Evolutionary conservation across 2,113 vertebrate genomes (phyloP).

Genomic region (Raphicerus campestris): DNA sequence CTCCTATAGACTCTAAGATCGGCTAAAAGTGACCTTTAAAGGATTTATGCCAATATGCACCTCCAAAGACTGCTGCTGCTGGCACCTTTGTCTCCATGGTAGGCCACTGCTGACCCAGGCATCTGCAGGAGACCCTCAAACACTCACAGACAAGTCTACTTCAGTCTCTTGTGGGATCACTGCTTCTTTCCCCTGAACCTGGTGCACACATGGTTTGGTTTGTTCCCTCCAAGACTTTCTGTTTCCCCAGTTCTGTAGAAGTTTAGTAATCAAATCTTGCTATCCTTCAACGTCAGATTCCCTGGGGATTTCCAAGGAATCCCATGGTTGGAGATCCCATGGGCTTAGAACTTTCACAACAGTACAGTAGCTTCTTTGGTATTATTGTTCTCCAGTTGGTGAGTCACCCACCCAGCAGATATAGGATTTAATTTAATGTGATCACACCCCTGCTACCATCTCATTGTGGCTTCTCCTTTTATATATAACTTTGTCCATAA

Average conservation of each 20-base stretch:
- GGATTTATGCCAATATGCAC: background rate
- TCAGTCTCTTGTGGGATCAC: background rate
- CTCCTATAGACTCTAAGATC: background rate
- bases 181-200: background rate
- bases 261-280: background rate
- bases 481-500: background rate
- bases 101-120: background rate
- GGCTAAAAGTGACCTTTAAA: background rate
- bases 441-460: background rate
- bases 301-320: background rate
- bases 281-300: background rate
- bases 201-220: background rate
- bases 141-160: background rate
- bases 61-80: background rate
- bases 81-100: fast-evolving
- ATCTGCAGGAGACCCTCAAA: background rate
- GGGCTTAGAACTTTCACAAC: background rate
- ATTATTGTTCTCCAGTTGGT: background rate
- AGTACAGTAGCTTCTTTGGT: background rate
- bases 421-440: background rate
- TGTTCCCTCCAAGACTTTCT: background rate
- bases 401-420: background rate
- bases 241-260: background rate
- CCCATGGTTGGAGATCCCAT: background rate
- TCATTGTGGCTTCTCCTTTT: background rate